phyloP scores from a whole-genome alignment of 2,113 vertebrate genomes.

The Lepus americanus region DNA sequence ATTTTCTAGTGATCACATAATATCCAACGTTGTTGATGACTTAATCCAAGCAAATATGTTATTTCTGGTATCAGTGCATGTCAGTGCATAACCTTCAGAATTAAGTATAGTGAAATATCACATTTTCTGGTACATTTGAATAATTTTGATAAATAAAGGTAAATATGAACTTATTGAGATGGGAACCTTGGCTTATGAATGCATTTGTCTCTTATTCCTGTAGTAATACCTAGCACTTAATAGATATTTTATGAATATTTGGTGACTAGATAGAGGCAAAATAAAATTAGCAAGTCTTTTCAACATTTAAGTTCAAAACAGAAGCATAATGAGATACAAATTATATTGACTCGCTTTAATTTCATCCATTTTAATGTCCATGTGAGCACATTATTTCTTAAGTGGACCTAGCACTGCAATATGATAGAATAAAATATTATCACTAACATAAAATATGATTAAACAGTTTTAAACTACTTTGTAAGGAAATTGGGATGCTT shows the following conservation, averaged over 20 bases:
- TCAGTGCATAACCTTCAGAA: constrained; percentile 18
- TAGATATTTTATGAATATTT: not conserved
- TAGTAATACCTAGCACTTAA: not conserved
- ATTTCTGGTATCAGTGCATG: not conserved
- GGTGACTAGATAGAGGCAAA: constrained; percentile 1
- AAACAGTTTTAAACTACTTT: not conserved
- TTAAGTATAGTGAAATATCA: constrained; percentile 38
- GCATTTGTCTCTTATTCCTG: not conserved
- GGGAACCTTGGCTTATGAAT: not conserved
- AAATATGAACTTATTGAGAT: not conserved
- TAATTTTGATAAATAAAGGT: constrained; percentile 39
- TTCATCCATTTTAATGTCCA: not conserved
- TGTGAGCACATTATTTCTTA: constrained; percentile 28
- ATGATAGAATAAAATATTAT: not conserved
- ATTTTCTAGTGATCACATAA: not conserved
- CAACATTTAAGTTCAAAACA: constrained; percentile 1
- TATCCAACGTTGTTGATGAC: not conserved
- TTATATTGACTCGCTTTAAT: not conserved
- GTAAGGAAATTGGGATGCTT: not conserved
- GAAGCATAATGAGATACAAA: not conserved
- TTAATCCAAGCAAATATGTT: constrained; percentile 29
- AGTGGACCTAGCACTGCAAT: not conserved
- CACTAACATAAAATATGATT: not conserved
- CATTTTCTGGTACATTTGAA: not conserved
- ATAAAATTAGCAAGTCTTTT: not conserved